These are phyloP conservation scores for Mugil cephalus DNA, from an alignment of 2,113 vertebrate species.

Conservation along the genomic window DNA sequence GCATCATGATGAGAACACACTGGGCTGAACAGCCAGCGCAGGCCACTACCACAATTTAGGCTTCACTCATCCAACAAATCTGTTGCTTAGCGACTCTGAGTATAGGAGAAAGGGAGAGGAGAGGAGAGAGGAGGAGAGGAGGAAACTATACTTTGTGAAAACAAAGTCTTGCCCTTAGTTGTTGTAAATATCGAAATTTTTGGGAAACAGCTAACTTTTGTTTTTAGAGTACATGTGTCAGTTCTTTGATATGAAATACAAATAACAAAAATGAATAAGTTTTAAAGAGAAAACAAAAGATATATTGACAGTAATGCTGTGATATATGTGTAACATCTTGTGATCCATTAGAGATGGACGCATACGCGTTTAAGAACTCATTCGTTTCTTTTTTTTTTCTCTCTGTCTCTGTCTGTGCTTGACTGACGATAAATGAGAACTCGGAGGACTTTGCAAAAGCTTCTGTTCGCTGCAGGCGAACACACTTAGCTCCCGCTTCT, in stretches of 20 bases:
- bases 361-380: conserved; percentile 4
- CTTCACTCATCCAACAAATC: conserved; percentile 66
- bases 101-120: conserved; percentile 52
- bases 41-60: conserved; percentile 63
- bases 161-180: conserved; percentile 32
- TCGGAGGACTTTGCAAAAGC: conserved; percentile 20
- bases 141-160: conserved; percentile 47
- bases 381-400: not conserved
- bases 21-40: conserved; percentile 51
- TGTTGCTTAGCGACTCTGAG: conserved; percentile 80
- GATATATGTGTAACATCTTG: not conserved
- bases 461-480: conserved; percentile 18
- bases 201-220: conserved; percentile 7
- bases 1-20: conserved; percentile 54
- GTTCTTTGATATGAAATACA: not conserved
- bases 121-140: conserved; percentile 3
- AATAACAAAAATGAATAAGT: not conserved
- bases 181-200: conserved; percentile 33
- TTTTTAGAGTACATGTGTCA: conserved; percentile 17
- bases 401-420: conserved; percentile 6
- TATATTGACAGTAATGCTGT: not conserved
- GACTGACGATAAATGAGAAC: conserved; percentile 33
- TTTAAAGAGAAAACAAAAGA: not conserved
- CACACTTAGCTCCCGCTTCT: conserved; percentile 7
- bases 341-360: too few species aligned